These are phyloP conservation scores for Apodemia hepburni DNA, from an alignment of 2,888 invertebrate species.

Conservation along the genomic window DNA sequence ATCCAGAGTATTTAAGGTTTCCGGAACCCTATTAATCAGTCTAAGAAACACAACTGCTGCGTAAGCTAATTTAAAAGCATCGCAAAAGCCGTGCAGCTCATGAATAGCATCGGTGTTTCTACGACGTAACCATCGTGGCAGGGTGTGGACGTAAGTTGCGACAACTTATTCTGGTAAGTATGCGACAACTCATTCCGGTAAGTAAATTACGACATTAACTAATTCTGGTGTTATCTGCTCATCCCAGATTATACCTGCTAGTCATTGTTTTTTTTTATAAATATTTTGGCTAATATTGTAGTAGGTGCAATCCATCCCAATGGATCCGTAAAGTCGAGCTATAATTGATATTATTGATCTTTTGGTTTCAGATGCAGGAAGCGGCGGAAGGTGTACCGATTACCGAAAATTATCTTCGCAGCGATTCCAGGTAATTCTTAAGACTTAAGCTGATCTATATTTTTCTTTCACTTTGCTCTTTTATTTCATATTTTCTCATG, in stretches of 20 bases:
- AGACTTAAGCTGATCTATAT: neutral
- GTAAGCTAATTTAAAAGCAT: no score
- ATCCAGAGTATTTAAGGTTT: no score
- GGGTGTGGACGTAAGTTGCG: no score
- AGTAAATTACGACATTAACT: no score
- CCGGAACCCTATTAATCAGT: no score
- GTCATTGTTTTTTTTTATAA: neutral
- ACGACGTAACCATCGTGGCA: no score
- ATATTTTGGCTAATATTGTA: neutral
- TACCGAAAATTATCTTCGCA: neutral
- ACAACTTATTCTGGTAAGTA: no score
- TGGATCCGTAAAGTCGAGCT: neutral
- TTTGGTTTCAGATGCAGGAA: neutral
- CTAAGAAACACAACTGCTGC: no score
- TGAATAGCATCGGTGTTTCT: no score
- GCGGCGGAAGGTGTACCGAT: neutral
- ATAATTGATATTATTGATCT: neutral
- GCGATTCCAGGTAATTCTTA: neutral
- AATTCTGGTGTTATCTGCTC: neutral
- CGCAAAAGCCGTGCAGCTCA: no score
- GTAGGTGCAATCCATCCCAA: neutral
- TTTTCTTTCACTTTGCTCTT: neutral
- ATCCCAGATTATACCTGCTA: neutral
- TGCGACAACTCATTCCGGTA: no score
- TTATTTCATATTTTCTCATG: no score